Conservation (phyloP, 2,797 vertebrate species). For the Acrocephalus scirpaceus region DNA sequence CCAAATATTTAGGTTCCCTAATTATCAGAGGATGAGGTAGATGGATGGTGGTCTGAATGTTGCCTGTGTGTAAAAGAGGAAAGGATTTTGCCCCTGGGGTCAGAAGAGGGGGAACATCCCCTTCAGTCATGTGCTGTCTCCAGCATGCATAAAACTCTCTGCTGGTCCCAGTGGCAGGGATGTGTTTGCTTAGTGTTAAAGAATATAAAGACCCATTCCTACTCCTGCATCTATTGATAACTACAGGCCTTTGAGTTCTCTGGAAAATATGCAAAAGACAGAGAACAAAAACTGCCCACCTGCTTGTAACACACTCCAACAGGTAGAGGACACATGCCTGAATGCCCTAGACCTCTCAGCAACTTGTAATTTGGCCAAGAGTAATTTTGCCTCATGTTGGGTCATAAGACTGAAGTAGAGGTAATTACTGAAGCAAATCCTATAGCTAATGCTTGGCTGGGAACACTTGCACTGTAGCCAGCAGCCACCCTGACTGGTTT, state of each 20-base stretch:
- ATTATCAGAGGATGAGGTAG: background rate
- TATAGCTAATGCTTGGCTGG: slow-evolving; percentile 32
- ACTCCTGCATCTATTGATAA: background rate
- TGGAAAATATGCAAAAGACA: background rate
- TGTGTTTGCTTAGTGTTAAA: background rate
- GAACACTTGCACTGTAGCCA: background rate
- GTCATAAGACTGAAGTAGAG: slow-evolving; percentile 51
- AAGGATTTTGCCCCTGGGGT: background rate
- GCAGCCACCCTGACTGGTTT: background rate
- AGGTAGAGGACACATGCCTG: slow-evolving; percentile 31
- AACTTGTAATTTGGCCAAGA: slow-evolving; percentile 50
- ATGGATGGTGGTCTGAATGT: background rate
- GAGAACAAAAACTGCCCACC: background rate
- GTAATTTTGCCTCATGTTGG: slow-evolving; percentile 42
- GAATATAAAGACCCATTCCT: background rate
- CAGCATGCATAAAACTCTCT: background rate
- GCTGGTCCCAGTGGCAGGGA: background rate
- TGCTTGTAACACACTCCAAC: background rate
- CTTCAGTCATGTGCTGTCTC: background rate
- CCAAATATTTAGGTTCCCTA: slow-evolving; percentile 13
- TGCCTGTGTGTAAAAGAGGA: background rate
- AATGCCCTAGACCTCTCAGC: slow-evolving; percentile 38
- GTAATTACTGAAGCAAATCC: slow-evolving; percentile 59
- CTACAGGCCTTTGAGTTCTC: background rate
- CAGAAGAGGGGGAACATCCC: background rate